Conservation (phyloP, 2,888 invertebrate genomes). For the Yponomeuta evonymella region DNA sequence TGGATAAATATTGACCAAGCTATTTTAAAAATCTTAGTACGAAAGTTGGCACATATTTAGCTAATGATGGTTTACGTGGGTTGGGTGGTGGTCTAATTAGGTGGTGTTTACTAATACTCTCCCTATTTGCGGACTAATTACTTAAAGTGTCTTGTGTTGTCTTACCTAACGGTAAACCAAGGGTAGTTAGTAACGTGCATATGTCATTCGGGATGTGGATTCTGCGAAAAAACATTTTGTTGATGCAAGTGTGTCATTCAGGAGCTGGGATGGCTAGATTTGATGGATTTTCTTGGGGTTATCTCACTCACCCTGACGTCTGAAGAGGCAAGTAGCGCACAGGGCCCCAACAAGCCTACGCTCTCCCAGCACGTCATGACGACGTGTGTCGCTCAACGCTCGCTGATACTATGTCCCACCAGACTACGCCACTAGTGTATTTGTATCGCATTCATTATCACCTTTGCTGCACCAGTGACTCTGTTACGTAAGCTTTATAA, state of each 20-base stretch:
- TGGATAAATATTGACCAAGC: not conserved
- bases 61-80: slow-evolving; percentile 19
- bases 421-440: slow-evolving; percentile 10
- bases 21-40: not conserved
- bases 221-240: not conserved
- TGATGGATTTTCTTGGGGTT: slow-evolving; percentile 22
- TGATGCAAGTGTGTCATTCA: not conserved
- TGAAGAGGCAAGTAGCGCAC: slow-evolving; percentile 68
- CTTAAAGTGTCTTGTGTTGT: not conserved
- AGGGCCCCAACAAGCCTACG: slow-evolving; percentile 71
- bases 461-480: slow-evolving; percentile 56
- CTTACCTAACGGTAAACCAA: not conserved
- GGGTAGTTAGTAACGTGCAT: not conserved
- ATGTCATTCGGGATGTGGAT: not conserved
- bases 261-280: not conserved
- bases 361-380: slow-evolving; percentile 75
- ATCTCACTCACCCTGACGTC: slow-evolving; percentile 66
- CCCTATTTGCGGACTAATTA: not conserved
- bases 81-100: not conserved
- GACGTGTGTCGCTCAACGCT: slow-evolving; percentile 31
- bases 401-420: slow-evolving; percentile 23
- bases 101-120: not conserved
- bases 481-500: slow-evolving; percentile 53
- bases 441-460: slow-evolving; percentile 32
- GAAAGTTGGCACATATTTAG: slow-evolving; percentile 2